These are phyloP conservation scores for Strix uralensis DNA, from an alignment of 2,113 vertebrate species.

Conservation along the genomic window DNA sequence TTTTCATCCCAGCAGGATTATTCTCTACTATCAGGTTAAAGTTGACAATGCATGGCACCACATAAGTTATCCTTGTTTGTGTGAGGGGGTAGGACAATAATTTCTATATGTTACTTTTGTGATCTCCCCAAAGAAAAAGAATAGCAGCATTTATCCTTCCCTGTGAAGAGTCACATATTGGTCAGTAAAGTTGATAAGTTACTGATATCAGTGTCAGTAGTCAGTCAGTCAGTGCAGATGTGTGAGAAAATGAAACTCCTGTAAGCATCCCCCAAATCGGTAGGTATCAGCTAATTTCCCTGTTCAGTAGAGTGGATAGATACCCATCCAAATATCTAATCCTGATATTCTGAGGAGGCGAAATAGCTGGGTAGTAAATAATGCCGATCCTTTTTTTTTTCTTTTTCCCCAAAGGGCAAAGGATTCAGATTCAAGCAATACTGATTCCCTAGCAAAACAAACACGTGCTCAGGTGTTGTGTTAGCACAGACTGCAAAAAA, in stretches of 20 bases:
- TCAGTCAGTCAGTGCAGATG: not conserved
- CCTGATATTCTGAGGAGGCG: not conserved
- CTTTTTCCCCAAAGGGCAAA: not conserved
- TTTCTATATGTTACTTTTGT: not conserved
- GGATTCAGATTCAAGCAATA: not conserved
- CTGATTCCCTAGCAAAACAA: not conserved
- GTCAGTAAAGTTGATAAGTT: not conserved
- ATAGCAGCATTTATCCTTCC: not conserved
- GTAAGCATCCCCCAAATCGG: not conserved
- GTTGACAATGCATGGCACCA: not conserved
- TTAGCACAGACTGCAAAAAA: not conserved
- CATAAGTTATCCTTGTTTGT: not conserved
- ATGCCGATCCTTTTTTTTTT: not conserved
- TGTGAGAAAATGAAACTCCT: not conserved
- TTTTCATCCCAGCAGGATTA: not conserved
- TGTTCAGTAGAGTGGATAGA: not conserved
- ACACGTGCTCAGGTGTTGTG: not conserved
- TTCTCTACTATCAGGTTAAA: not conserved
- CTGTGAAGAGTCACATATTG: not conserved
- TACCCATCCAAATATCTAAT: not conserved
- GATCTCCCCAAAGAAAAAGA: not conserved
- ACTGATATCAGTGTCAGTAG: not conserved
- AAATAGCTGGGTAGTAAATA: not conserved
- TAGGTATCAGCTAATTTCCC: not conserved
- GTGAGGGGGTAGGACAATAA: too few species aligned